These are phyloP conservation scores for Dinomys branickii DNA, from an alignment of 2,113 vertebrate species.

Conservation along the genomic window DNA sequence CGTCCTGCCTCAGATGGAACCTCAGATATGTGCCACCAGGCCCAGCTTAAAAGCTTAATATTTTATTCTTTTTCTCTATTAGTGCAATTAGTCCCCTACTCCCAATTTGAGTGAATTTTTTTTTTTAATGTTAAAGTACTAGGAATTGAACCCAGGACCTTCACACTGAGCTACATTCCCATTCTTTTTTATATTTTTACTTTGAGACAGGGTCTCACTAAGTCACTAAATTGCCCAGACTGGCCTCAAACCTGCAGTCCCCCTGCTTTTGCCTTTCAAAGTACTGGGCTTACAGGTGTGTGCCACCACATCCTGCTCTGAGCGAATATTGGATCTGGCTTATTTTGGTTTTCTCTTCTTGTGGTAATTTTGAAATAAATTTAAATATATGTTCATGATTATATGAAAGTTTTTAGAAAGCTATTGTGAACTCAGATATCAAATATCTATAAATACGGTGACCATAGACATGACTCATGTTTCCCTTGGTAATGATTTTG, in stretches of 20 bases:
- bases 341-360: conserved; percentile 11
- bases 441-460: conserved; percentile 25
- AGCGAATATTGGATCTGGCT: neutral
- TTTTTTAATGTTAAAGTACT: neutral
- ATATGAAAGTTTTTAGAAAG: neutral
- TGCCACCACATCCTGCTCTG: neutral
- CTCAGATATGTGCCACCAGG: neutral
- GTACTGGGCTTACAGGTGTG: neutral
- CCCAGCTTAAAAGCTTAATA: neutral
- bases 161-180: neutral
- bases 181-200: neutral
- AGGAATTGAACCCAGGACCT: neutral
- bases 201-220: neutral
- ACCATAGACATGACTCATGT: neutral
- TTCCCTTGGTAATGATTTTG: neutral
- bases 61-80: neutral
- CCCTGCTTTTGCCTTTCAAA: neutral
- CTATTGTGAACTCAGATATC: neutral
- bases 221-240: neutral
- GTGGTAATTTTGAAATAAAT: neutral
- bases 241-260: neutral
- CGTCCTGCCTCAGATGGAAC: neutral
- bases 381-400: conserved; percentile 36
- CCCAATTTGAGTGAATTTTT: neutral
- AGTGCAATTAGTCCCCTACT: neutral